phyloP scores from a whole-genome alignment of 2,888 invertebrate species.

The Apantesis nais region DNA sequence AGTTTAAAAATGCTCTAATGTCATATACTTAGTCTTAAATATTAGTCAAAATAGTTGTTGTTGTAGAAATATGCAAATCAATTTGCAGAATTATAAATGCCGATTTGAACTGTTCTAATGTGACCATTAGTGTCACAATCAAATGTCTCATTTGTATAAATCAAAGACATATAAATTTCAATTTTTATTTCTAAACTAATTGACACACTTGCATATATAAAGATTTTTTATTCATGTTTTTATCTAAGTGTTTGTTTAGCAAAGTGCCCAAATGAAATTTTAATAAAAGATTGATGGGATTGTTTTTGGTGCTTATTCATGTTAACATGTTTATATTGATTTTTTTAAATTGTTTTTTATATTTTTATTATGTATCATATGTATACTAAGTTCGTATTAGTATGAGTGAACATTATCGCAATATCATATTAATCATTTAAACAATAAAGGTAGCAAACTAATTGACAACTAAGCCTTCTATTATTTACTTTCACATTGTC shows the following conservation, averaged over 20 bases:
- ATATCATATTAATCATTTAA: background rate
- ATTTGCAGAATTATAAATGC: slow-evolving; percentile 28
- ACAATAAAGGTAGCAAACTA: background rate
- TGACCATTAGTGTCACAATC: slow-evolving; percentile 32
- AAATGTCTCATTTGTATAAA: slow-evolving; percentile 21
- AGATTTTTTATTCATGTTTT: slow-evolving; percentile 21
- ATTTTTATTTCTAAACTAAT: background rate
- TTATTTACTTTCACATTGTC: background rate
- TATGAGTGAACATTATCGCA: background rate
- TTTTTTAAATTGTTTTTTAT: background rate
- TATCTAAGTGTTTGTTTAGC: slow-evolving; percentile 31
- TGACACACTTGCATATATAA: slow-evolving; percentile 17
- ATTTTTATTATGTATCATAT: background rate
- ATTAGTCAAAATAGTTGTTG: slow-evolving; percentile 21
- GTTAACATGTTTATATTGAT: slow-evolving; percentile 9
- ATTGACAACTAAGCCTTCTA: background rate
- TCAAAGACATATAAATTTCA: slow-evolving; percentile 11
- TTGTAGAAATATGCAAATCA: slow-evolving; percentile 10
- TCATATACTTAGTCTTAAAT: background rate
- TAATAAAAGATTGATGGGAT: slow-evolving; percentile 35
- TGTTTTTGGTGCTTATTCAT: slow-evolving; percentile 22
- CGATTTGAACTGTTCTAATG: slow-evolving; percentile 30
- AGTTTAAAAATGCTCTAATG: slow-evolving; percentile 9
- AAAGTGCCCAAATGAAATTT: slow-evolving; percentile 21
- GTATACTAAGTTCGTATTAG: background rate